Conservation (phyloP, 2,888 invertebrate species). For the Galerucella pusilla region DNA sequence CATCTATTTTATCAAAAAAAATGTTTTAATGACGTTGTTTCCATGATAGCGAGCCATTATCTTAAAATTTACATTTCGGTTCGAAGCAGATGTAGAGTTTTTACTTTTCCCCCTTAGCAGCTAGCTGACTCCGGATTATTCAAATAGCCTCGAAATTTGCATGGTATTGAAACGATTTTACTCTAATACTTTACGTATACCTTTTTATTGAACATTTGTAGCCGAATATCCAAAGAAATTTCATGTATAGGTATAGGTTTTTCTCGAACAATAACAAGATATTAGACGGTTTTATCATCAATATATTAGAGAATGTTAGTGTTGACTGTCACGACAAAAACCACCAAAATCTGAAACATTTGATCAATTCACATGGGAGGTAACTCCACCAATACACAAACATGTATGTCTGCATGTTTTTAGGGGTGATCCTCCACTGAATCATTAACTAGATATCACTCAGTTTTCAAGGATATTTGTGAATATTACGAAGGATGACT, state of each 20-base stretch:
- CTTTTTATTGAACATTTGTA: slow-evolving; percentile 2
- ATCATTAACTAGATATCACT: too few species aligned
- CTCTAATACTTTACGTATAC: slow-evolving; percentile 18
- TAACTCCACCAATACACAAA: too few species aligned
- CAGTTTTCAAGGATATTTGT: too few species aligned
- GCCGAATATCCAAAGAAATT: neutral
- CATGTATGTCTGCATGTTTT: too few species aligned
- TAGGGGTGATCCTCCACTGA: too few species aligned
- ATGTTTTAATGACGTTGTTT: slow-evolving; percentile 36
- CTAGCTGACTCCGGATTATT: slow-evolving; percentile 38
- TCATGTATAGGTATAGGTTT: neutral
- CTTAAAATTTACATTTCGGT: slow-evolving; percentile 46
- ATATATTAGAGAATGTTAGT: neutral
- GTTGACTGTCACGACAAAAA: too few species aligned
- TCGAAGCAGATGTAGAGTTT: slow-evolving; percentile 44
- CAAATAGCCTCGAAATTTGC: slow-evolving; percentile 39
- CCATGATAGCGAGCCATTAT: slow-evolving; percentile 43
- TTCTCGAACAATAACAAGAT: neutral
- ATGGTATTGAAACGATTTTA: slow-evolving; percentile 38
- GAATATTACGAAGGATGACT: too few species aligned
- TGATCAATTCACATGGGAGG: too few species aligned
- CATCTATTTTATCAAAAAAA: too few species aligned
- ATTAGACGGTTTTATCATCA: neutral
- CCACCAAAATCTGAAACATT: too few species aligned
- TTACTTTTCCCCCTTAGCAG: slow-evolving; percentile 32